Evolutionary conservation across 2,797 vertebrate species (phyloP).

Genomic region (Heliangelus exortis): DNA sequence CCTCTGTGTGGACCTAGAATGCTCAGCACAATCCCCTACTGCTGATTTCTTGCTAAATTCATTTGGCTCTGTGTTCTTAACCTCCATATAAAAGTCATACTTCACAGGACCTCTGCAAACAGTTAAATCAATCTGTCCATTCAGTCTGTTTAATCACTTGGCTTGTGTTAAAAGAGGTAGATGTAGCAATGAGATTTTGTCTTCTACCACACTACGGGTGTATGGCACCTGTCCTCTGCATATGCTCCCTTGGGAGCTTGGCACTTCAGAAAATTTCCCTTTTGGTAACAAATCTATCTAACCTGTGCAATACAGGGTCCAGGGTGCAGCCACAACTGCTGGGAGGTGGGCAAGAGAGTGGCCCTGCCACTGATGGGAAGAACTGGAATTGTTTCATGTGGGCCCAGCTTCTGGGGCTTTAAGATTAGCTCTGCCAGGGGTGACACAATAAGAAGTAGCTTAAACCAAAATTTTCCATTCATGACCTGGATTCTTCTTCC

Average conservation of each 20-base stretch:
- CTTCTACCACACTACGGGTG: background rate
- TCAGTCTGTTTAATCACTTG: background rate
- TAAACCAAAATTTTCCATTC: background rate
- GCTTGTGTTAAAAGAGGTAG: background rate
- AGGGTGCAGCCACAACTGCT: background rate
- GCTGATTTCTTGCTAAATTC: background rate
- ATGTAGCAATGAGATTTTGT: background rate
- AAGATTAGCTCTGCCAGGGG: background rate
- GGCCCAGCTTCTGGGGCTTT: background rate
- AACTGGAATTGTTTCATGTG: background rate
- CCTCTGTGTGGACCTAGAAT: background rate
- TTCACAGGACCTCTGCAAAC: background rate
- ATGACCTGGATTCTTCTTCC: constrained; percentile 22
- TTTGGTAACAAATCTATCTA: background rate
- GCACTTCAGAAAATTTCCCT: background rate
- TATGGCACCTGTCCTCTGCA: background rate
- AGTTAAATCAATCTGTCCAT: background rate
- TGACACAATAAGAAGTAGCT: background rate
- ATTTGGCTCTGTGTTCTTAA: background rate
- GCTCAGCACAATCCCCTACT: background rate
- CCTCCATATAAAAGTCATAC: background rate
- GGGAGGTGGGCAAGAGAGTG: background rate
- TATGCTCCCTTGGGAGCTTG: background rate
- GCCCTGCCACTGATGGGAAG: background rate
- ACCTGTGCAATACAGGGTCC: fast-evolving